These are phyloP conservation scores for Indri indri DNA, from an alignment of 2,113 vertebrate species.

Conservation along the genomic window DNA sequence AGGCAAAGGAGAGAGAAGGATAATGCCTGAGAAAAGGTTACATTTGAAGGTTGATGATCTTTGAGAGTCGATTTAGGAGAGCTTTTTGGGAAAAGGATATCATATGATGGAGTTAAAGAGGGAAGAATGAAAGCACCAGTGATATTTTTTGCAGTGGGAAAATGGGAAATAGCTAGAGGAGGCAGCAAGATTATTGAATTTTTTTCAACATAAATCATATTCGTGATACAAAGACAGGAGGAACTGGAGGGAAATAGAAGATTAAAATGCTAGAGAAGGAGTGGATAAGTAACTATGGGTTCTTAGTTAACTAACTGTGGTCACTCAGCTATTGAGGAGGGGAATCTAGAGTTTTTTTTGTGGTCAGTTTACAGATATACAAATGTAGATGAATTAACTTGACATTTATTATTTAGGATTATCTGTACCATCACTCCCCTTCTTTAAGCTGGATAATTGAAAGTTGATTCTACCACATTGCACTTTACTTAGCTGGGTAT, in stretches of 20 bases:
- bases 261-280: not conserved
- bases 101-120: not conserved
- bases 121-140: no score
- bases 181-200: not conserved
- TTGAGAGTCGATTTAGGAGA: not conserved
- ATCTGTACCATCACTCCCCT: not conserved
- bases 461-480: not conserved
- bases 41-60: not conserved
- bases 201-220: not conserved
- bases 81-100: not conserved
- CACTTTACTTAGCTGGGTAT: not conserved
- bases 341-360: not conserved
- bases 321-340: not conserved
- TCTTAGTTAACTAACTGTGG: not conserved
- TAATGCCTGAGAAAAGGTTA: not conserved
- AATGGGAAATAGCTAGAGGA: not conserved
- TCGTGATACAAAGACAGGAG: not conserved
- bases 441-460: not conserved
- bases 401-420: not conserved
- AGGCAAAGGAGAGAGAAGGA: not conserved
- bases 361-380: not conserved
- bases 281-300: not conserved
- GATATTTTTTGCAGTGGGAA: not conserved
- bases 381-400: not conserved
- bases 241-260: not conserved